Percentiles rank a stretch among this genome's conserved stretches.
Conservation (phyloP, 2,888 invertebrate species). For the Griposia aprilina region DNA sequence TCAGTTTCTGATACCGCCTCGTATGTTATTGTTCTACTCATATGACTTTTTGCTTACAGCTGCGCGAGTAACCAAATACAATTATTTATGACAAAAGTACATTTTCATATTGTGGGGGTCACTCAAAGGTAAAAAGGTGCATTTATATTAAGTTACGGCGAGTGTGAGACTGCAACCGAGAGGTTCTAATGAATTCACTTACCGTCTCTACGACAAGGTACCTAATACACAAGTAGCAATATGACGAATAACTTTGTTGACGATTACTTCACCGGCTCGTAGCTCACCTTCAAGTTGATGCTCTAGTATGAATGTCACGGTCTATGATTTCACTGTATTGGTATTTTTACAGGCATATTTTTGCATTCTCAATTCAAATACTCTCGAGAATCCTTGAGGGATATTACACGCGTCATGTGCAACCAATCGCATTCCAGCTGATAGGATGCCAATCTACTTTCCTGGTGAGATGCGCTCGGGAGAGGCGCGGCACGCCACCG, state of each 20-base stretch:
- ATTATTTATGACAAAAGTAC: background rate
- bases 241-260: constrained; percentile 57
- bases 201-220: constrained; percentile 59
- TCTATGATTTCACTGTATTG: constrained; percentile 41
- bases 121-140: background rate
- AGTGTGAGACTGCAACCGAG: constrained; percentile 53
- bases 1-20: constrained; percentile 64
- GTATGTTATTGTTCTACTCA: constrained; percentile 39
- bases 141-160: constrained; percentile 59
- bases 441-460: constrained; percentile 78
- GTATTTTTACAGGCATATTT: constrained; percentile 34
- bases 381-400: constrained; percentile 45
- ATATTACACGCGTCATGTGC: constrained; percentile 70
- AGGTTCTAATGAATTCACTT: constrained; percentile 76
- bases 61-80: background rate
- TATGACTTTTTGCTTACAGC: constrained; percentile 42
- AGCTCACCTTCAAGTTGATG: constrained; percentile 37
- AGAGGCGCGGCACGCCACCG: constrained; percentile 67
- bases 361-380: constrained; percentile 51
- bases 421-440: constrained; percentile 72
- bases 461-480: constrained; percentile 75
- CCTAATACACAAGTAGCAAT: constrained; percentile 41
- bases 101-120: background rate
- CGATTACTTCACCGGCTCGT: constrained; percentile 62
- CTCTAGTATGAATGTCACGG: constrained; percentile 47